phyloP scores from a whole-genome alignment of 2,888 invertebrate genomes.

The Ichneumoninae sp. region DNA sequence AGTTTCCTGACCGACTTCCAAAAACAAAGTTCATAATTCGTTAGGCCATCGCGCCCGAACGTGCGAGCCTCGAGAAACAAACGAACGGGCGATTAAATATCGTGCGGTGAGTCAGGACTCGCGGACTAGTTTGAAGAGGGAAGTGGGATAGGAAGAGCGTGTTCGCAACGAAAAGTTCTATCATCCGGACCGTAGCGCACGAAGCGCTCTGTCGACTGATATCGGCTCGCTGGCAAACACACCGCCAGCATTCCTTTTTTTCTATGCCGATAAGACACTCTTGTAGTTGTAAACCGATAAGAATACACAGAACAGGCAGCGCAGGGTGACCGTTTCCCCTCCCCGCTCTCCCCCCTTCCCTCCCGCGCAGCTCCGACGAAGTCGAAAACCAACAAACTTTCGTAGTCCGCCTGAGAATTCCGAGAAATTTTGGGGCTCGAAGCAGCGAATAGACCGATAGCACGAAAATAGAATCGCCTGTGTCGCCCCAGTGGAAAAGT shows the following conservation, averaged over 20 bases:
- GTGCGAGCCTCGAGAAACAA: neutral
- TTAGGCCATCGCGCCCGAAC: neutral
- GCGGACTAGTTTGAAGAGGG: neutral
- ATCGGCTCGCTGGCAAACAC: slow-evolving; percentile 35
- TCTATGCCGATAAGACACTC: slow-evolving; percentile 73
- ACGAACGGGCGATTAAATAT: neutral
- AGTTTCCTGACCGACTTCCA: neutral
- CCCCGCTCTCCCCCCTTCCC: neutral
- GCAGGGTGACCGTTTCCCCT: slow-evolving; percentile 25
- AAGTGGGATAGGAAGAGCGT: neutral
- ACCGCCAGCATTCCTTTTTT: slow-evolving; percentile 69
- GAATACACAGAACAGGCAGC: slow-evolving; percentile 10
- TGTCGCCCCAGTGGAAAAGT: slow-evolving; percentile 38
- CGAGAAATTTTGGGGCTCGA: slow-evolving; percentile 28
- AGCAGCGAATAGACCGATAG: slow-evolving; percentile 25
- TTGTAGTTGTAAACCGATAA: slow-evolving; percentile 45
- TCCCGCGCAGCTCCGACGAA: neutral
- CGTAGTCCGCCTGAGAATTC: slow-evolving; percentile 9
- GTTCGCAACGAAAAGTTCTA: slow-evolving; percentile 3
- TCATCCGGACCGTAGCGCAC: slow-evolving; percentile 1
- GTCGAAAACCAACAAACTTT: slow-evolving; percentile 26
- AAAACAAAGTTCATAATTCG: neutral
- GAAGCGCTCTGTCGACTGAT: slow-evolving; percentile 12
- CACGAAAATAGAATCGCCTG: slow-evolving; percentile 47
- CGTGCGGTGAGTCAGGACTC: neutral